phyloP scores from a whole-genome alignment of 2,888 invertebrate species.

The Cryptocheilus praepositus region DNA sequence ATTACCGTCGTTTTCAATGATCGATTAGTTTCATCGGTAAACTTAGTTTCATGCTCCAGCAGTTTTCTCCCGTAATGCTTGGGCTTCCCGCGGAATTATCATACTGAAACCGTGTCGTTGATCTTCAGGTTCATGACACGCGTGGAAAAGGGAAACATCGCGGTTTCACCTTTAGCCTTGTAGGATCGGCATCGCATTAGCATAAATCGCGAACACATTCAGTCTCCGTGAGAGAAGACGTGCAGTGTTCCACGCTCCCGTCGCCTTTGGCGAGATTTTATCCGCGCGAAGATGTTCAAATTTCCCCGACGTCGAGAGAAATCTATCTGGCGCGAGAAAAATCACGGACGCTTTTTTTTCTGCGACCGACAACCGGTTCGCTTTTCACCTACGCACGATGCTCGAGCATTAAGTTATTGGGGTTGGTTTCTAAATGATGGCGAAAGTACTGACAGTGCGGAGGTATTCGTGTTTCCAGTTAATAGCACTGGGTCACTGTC shows the following conservation, averaged over 20 bases:
- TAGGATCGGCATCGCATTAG: neutral
- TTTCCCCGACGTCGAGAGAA: slow-evolving; percentile 31
- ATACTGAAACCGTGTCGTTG: no score
- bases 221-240: neutral
- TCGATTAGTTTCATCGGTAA: no score
- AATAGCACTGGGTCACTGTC: no score
- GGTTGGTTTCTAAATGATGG: no score
- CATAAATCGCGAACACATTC: slow-evolving; percentile 5
- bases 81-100: no score
- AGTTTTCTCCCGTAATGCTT: no score
- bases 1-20: no score
- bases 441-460: no score
- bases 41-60: no score
- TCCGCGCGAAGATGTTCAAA: slow-evolving; percentile 10
- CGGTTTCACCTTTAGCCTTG: slow-evolving; percentile 1
- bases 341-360: slow-evolving; percentile 17
- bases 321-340: slow-evolving; percentile 37
- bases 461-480: no score
- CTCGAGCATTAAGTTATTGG: no score
- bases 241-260: neutral
- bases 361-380: slow-evolving; percentile 36
- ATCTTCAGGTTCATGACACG: no score
- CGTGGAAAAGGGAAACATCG: neutral
- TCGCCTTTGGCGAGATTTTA: neutral
- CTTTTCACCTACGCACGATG: slow-evolving; percentile 31